These are phyloP conservation scores for Rhea americana DNA, from an alignment of 2,113 vertebrate genomes.

Conservation along the genomic window DNA sequence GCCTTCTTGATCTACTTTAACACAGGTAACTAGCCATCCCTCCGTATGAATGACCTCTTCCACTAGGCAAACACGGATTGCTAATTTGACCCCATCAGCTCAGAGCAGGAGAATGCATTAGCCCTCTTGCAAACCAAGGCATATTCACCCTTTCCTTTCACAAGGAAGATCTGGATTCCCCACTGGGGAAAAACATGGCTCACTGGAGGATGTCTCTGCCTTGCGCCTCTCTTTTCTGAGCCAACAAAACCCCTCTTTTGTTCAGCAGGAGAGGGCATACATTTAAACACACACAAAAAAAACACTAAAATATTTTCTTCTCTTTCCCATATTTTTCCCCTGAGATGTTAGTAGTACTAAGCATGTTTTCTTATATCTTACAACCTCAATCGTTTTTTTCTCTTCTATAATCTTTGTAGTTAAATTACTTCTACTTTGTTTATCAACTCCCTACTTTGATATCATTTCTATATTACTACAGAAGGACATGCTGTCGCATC, in stretches of 20 bases:
- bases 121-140: background rate
- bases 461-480: background rate
- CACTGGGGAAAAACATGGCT: no score
- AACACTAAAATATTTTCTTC: background rate
- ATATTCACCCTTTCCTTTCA: background rate
- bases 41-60: rapidly evolving
- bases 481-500: background rate
- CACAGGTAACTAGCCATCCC: background rate
- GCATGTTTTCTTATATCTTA: background rate
- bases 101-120: background rate
- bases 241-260: background rate
- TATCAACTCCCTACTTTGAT: background rate
- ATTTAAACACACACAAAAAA: background rate
- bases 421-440: background rate
- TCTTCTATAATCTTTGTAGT: background rate
- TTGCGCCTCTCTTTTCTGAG: background rate
- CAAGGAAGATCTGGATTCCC: background rate
- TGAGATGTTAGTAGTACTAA: background rate
- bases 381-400: background rate
- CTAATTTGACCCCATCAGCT: background rate
- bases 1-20: background rate
- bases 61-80: background rate
- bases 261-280: background rate
- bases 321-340: background rate
- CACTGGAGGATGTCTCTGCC: no score